Conservation (phyloP, 2,888 invertebrate species). For the Xanthia icteritia region DNA sequence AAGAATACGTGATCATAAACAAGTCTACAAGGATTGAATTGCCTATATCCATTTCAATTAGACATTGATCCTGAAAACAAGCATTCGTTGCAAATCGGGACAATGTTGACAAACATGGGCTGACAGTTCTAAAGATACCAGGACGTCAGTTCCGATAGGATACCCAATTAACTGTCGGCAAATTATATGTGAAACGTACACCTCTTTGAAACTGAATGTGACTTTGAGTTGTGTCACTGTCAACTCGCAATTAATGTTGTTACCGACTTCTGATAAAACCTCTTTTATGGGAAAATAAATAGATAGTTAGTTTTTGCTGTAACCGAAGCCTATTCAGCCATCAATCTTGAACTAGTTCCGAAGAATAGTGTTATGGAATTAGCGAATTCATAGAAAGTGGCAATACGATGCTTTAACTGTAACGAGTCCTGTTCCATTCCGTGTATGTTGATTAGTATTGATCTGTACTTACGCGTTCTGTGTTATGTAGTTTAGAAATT, state of each 20-base stretch:
- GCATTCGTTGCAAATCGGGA: constrained; percentile 5
- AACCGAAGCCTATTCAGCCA: constrained; percentile 52
- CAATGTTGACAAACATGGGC: constrained; percentile 20
- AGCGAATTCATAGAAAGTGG: constrained; percentile 61
- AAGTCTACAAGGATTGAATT: constrained; percentile 38
- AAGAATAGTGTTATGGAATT: constrained; percentile 50
- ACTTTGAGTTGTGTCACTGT: constrained; percentile 23
- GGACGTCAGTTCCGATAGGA: constrained; percentile 18
- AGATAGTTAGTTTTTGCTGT: constrained; percentile 50
- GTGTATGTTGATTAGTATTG: constrained; percentile 53
- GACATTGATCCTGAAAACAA: constrained; percentile 34
- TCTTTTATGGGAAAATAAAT: constrained; percentile 59
- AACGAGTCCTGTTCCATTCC: constrained; percentile 59
- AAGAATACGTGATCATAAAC: constrained; percentile 4
- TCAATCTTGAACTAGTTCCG: constrained; percentile 48
- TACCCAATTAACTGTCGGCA: constrained; percentile 46
- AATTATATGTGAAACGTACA: constrained; percentile 35
- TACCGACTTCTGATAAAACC: constrained; percentile 17
- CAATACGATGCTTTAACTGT: constrained; percentile 58
- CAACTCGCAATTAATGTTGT: constrained; percentile 48
- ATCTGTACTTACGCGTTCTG: constrained; percentile 6
- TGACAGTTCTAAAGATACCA: constrained; percentile 34
- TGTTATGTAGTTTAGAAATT: constrained; percentile 15
- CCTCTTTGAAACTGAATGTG: constrained; percentile 12
- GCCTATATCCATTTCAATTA: constrained; percentile 51